Conservation (phyloP, 2,113 vertebrate genomes). For the Mormyrus iriodes region DNA sequence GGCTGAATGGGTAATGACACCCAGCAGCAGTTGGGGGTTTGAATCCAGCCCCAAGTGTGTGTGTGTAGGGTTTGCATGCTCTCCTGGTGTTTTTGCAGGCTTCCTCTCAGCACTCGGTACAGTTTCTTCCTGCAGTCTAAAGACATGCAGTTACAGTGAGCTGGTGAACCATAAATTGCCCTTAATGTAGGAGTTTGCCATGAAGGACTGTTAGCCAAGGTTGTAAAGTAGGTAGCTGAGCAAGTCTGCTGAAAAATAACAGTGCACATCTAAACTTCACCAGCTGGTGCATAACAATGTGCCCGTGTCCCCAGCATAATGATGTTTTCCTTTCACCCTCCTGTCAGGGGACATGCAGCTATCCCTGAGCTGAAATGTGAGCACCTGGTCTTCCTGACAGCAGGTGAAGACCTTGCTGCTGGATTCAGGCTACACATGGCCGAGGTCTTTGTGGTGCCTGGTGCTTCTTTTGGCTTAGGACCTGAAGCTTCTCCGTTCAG, state of each 20-base stretch:
- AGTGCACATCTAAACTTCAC: background rate
- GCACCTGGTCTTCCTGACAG: background rate
- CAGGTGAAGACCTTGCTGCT: background rate
- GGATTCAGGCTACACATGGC: background rate
- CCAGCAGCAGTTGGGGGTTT: background rate
- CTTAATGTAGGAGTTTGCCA: background rate
- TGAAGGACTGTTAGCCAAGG: background rate
- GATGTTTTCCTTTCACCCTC: background rate
- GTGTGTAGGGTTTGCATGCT: background rate
- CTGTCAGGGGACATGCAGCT: conserved; percentile 31
- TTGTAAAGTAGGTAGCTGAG: background rate
- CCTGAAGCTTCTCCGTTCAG: background rate
- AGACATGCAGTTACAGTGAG: background rate
- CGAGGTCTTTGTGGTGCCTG: background rate
- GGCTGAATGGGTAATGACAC: background rate
- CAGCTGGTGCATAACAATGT: background rate
- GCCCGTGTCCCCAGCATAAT: background rate
- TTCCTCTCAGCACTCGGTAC: background rate
- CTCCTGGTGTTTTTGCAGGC: background rate
- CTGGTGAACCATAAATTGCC: background rate
- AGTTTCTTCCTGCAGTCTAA: background rate
- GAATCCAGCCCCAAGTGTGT: background rate
- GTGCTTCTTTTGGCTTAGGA: background rate
- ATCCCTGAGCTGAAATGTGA: background rate
- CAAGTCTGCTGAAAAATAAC: background rate